Percentiles rank a stretch among this genome's conserved stretches.
Conservation (phyloP, 2,113 vertebrate species). For the Scalopus aquaticus region DNA sequence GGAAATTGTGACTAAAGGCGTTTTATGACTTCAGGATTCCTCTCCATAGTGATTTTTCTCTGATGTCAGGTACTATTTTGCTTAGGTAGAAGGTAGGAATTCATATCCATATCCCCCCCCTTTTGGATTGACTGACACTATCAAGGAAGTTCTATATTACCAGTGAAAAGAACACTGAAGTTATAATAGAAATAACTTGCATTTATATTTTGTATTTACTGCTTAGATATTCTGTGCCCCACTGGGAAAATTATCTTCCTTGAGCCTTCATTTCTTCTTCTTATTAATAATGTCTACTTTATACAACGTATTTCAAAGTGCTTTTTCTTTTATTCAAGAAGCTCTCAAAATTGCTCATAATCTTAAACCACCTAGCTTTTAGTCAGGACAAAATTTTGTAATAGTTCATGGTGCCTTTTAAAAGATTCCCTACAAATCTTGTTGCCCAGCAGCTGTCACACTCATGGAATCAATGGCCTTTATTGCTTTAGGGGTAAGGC, state of each 20-base stretch:
- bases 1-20: neutral
- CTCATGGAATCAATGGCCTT: neutral
- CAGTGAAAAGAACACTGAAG: neutral
- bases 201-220: neutral
- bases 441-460: neutral
- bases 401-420: neutral
- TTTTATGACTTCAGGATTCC: neutral
- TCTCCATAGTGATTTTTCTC: neutral
- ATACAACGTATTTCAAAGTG: neutral
- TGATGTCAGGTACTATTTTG: neutral
- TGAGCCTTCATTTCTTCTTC: neutral
- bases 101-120: neutral
- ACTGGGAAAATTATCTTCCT: neutral
- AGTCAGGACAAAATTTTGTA: neutral
- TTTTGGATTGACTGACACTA: neutral
- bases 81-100: neutral
- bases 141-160: neutral
- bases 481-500: neutral
- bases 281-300: neutral
- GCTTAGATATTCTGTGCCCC: neutral
- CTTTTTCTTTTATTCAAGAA: conserved; percentile 33
- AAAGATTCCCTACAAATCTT: neutral
- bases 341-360: neutral
- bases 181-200: neutral
- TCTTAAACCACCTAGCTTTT: neutral